Base-by-base conservation (phyloP, 2,888 invertebrate genomes). In the Tetranychus piercei region DNA sequence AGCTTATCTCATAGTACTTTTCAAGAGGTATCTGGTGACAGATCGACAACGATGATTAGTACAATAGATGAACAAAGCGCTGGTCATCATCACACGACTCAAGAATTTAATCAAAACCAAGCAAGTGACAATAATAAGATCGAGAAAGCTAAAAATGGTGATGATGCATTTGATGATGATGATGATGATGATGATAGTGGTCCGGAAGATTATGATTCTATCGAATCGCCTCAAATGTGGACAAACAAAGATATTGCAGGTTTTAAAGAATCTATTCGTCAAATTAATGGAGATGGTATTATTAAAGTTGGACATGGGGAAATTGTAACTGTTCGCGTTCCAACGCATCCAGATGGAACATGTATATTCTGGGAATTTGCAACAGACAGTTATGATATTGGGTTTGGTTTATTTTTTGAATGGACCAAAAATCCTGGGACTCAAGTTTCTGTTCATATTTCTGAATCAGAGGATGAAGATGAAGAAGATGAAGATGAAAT, bases 361-460 rank as follows among this genome's bases (percentile, higher is more conserved):
- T 90, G 92, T 80, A 85, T 99, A 66, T 97, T 94, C 84, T 99
- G 97, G 97, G 99, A 99, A 85, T 99, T 99, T 83, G 95, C 96
- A 18, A 97, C 99, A 0, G 99, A 99, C 82, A 88, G 89, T 81
- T 99, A 95, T 81, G 99, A 99, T 82, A 91, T 99, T 80, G 94
- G 89, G 82, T 99, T 99, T 83, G 99, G 99, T 1, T 88, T 99
- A 73, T 95, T 91, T 83, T 99, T 99, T 82, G 99, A 99, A 84
- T 99, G 96, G 94, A 91, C 90, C 74, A 92, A 90, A 82, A 88
- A 92, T 1, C 87, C 90, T 0, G 89, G 89, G 69, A 90, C 82
- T 76, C 91, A 82, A 82, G 92, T 94, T 6, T 94, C 95, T 0
- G 92, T 99, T 1, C 94, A 97, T 81, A 91, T 99, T 8, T 91